Percentiles rank a stretch among this genome's conserved stretches.
Evolutionary conservation across 1,140 invertebrate genomes (phyloP).

Genomic region (Drosophila chauvacae): DNA sequence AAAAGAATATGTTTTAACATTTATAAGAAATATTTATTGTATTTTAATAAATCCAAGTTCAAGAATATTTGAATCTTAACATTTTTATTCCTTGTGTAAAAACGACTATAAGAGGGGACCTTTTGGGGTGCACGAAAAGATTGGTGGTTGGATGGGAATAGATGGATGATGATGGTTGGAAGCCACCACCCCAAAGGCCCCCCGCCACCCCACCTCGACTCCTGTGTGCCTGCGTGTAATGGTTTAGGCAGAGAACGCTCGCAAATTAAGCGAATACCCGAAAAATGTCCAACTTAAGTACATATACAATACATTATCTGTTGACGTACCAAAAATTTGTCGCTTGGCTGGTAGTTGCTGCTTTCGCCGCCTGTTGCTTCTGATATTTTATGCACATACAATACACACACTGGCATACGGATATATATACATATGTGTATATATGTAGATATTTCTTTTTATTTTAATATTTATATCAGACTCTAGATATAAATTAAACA

Average conservation of each 20-base stretch:
- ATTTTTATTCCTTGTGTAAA: not conserved
- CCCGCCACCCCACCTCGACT: not conserved
- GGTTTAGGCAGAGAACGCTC: conserved; percentile 24
- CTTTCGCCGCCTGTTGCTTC: conserved; percentile 34
- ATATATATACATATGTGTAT: not conserved
- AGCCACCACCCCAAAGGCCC: not conserved
- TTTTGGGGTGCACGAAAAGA: conserved; percentile 5
- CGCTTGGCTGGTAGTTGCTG: conserved; percentile 57
- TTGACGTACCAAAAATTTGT: conserved; percentile 72
- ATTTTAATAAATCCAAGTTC: not conserved
- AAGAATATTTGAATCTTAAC: not conserved
- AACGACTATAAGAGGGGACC: not conserved
- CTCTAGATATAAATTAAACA: conserved; percentile 82
- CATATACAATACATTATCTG: conserved; percentile 74
- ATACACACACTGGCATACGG: not conserved
- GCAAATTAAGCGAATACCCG: conserved; percentile 42
- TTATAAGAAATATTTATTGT: not conserved
- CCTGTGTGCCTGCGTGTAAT: conserved; percentile 7
- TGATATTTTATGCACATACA: conserved; percentile 42
- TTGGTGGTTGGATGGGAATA: conserved; percentile 17
- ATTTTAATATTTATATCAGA: conserved; percentile 83
- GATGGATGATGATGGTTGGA: conserved; percentile 17
- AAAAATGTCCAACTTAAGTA: conserved; percentile 40
- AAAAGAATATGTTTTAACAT: too few species aligned
- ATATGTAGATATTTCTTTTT: conserved; percentile 40